Conservation (phyloP, 2,888 invertebrate genomes). For the Drosophila putrida region DNA sequence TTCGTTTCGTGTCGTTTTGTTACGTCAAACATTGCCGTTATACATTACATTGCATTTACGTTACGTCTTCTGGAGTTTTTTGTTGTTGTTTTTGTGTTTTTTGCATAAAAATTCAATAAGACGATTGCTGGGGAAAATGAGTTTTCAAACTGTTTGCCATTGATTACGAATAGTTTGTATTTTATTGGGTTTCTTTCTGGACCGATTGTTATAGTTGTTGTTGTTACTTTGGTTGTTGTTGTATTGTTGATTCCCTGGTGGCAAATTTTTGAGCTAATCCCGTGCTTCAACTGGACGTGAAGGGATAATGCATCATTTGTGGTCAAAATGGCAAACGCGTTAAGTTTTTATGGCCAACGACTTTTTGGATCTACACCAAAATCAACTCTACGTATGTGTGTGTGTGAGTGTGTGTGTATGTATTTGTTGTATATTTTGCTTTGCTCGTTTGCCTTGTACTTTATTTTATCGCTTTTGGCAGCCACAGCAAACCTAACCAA, state of each 20-base stretch:
- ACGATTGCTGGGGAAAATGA: slow-evolving; percentile 56
- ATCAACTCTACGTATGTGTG: slow-evolving; percentile 43
- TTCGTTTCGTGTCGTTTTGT: slow-evolving; percentile 44
- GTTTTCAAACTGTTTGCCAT: slow-evolving; percentile 59
- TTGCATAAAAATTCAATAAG: slow-evolving; percentile 79
- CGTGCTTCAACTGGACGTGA: slow-evolving; percentile 35
- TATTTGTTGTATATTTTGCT: slow-evolving; percentile 33
- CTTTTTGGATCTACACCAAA: slow-evolving; percentile 78
- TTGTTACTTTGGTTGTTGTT: slow-evolving; percentile 5
- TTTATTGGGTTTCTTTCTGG: slow-evolving; percentile 19
- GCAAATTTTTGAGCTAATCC: slow-evolving; percentile 71
- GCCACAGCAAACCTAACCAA: slow-evolving; percentile 54
- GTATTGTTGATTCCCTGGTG: slow-evolving; percentile 59
- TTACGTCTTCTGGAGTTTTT: slow-evolving; percentile 11
- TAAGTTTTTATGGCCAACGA: slow-evolving; percentile 80
- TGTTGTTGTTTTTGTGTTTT: no score
- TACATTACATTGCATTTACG: slow-evolving; percentile 33
- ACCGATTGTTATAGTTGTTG: slow-evolving; percentile 19
- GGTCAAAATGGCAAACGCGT: slow-evolving; percentile 81
- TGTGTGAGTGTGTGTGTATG: slow-evolving; percentile 13
- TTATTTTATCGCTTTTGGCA: slow-evolving; percentile 80
- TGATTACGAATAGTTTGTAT: slow-evolving; percentile 34
- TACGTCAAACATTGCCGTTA: slow-evolving; percentile 37
- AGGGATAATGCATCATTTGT: slow-evolving; percentile 77
- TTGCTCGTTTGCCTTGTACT: slow-evolving; percentile 74